Evolutionary conservation across 2,113 vertebrate species (phyloP), one percentile per base, ranked within the genome.

Genomic region (Strix aluco): DNA sequence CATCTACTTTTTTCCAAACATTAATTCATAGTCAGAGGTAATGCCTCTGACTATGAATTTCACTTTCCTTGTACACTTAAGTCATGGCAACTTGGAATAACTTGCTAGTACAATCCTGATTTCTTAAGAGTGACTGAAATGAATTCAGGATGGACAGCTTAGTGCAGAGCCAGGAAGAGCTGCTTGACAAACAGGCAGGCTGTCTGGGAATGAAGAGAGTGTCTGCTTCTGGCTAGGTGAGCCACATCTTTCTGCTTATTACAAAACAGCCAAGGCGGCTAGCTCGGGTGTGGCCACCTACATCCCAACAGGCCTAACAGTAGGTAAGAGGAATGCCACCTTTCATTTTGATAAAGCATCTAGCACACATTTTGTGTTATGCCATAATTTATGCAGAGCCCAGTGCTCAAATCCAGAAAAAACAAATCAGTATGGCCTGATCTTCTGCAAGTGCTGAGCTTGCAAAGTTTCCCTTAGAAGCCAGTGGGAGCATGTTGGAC

Each of bases 121-220:
- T 61, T 72, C 42, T 42, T 66, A 36, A 58, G 25, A 5, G 15
- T 59, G 22, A 40, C 44, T 19, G 55, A 74, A 74, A 36, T 1
- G 0, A 55, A 61, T 81, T 85, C 46, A 42, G 63, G 21, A 58
- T 30, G 42, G 23, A 27, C 0, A 1, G 15, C 36, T 67, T 9
- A 5, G 54, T 4, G 7, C 42, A 58, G n/a, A 44, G 67, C 38
- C 78, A 90, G 21, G 30, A 70, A 30, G 13, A 49, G 44, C 18
- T 32, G 12, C 22, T 14, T 44, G 22, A 34, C 38, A 59, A 47
- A 44, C 32, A 78, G 15, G 21, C 22, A 61, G 57, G n/a, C 22
- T 73, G 25, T 5, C 49, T 34, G 25, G 23, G 20, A 91, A 40
- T 1, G 0, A 44, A 44, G 20, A 44, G 6, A 11, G 23, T 1